A percentile compares a stretch with the other conserved stretches of the same genome.
Evolutionary conservation across 2,113 vertebrate species (phyloP).

Genomic region (Chrysemys picta): DNA sequence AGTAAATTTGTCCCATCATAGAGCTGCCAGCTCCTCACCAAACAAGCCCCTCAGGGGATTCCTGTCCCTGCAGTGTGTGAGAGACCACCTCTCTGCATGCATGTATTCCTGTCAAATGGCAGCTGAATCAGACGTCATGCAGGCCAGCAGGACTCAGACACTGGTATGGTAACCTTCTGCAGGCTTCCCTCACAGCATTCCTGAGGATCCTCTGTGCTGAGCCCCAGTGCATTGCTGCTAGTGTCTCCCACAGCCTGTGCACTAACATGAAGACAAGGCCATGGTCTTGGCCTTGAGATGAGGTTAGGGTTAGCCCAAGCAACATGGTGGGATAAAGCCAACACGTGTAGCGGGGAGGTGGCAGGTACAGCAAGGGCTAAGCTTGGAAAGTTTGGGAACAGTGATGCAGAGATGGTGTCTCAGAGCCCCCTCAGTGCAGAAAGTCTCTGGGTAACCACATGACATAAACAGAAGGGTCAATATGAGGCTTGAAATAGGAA

Average conservation of each 20-base stretch:
- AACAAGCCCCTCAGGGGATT: neutral
- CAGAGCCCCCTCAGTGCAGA: neutral
- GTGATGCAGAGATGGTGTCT: neutral
- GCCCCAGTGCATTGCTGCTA: no score
- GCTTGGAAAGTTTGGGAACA: neutral
- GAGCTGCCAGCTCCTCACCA: neutral
- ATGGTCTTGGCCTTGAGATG: neutral
- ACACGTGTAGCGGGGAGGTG: neutral
- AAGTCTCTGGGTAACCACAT: neutral
- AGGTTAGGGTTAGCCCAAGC: neutral
- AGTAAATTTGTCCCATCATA: neutral
- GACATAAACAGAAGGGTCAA: neutral
- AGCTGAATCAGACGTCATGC: neutral
- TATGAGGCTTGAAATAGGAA: neutral
- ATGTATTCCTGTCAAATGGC: neutral
- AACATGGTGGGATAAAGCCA: neutral
- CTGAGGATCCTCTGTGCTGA: no score
- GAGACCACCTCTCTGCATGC: no score
- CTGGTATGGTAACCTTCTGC: neutral
- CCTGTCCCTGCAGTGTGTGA: neutral
- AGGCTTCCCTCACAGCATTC: neutral
- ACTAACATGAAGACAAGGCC: neutral
- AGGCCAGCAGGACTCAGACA: neutral
- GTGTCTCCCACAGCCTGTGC: no score
- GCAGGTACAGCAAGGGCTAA: neutral